Percentiles rank a stretch among this genome's conserved stretches.
Evolutionary conservation across 2,797 vertebrate genomes (phyloP).

Genomic region (Peromyscus aztecus): DNA sequence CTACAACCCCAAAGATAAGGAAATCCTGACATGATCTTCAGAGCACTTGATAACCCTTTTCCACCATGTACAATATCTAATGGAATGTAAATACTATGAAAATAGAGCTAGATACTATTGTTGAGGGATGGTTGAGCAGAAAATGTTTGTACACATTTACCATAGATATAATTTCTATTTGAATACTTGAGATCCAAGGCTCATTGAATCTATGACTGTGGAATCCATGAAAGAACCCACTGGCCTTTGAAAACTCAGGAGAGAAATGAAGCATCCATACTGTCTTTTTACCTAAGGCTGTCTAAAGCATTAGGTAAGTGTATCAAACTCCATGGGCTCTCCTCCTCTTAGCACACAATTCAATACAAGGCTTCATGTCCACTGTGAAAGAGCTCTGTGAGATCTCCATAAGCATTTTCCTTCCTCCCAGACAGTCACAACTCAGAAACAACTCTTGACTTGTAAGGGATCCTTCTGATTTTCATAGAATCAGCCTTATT

Average conservation of each 20-base stretch:
- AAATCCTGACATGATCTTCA: no score
- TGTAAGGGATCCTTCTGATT: background rate
- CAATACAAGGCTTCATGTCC: background rate
- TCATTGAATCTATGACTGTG: background rate
- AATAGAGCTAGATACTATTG: background rate
- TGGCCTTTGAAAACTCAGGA: background rate
- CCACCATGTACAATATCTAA: no score
- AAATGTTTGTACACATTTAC: background rate
- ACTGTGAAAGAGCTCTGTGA: background rate
- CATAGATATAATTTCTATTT: background rate
- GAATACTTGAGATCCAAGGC: background rate
- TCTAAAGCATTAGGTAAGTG: background rate
- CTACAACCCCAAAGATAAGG: background rate
- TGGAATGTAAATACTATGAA: background rate
- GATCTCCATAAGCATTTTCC: background rate
- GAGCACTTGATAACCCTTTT: background rate
- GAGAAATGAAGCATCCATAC: background rate
- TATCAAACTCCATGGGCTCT: background rate
- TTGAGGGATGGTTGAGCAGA: background rate
- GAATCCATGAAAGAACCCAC: background rate
- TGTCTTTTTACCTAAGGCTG: background rate
- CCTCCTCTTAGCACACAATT: background rate
- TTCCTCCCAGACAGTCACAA: conserved; percentile 40
- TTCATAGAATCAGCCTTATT: conserved; percentile 49
- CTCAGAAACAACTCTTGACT: background rate